Conservation (phyloP, 2,113 vertebrate genomes). For the Oreochromis niloticus region DNA sequence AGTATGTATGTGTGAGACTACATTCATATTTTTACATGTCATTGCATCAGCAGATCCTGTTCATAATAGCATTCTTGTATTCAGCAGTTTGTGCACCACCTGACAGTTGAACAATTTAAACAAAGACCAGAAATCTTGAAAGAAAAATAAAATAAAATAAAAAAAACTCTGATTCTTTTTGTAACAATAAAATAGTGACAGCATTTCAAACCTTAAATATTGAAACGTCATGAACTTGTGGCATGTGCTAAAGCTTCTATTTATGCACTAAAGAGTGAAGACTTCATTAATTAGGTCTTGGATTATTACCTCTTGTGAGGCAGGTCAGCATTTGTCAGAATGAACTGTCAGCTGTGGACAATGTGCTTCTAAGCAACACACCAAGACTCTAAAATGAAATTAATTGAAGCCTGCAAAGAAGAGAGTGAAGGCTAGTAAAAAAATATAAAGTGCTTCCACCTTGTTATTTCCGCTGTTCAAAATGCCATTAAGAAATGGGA, state of each 20-base stretch:
- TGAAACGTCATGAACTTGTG: background rate
- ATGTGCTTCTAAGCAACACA: background rate
- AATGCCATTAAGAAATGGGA: background rate
- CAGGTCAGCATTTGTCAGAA: background rate
- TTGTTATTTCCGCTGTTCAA: background rate
- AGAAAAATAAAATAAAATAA: background rate
- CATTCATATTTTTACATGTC: background rate
- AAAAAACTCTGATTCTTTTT: background rate
- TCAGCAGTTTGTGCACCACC: background rate
- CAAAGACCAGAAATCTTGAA: background rate
- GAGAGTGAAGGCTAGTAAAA: background rate
- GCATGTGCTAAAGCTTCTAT: background rate
- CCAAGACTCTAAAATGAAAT: background rate
- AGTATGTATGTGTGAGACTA: background rate
- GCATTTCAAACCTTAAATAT: background rate
- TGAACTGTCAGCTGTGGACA: background rate
- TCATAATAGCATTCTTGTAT: background rate
- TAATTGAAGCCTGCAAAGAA: background rate
- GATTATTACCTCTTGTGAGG: background rate
- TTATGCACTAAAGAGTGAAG: background rate
- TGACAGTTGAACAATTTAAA: background rate
- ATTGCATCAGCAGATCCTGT: background rate
- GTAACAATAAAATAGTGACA: background rate
- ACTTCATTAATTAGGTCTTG: background rate
- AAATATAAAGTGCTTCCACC: background rate